Evolutionary conservation across 1,140 invertebrate genomes (phyloP), one percentile per base, ranked within the genome.

Genomic region (Probaryconus sp.): DNA sequence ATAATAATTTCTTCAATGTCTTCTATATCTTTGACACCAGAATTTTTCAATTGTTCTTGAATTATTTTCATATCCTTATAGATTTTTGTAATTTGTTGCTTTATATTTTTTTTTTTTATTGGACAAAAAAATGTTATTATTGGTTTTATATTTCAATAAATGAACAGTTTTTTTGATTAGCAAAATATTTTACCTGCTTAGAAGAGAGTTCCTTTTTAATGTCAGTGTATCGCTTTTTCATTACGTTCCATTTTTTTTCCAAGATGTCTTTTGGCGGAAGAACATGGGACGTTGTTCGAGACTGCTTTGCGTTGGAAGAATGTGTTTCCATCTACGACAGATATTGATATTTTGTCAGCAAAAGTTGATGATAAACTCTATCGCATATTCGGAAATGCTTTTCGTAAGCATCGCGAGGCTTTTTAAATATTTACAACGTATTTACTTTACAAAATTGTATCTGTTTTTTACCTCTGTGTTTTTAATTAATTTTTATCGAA

Each of bases 311-410:
- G n/a, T n/a, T n/a, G n/a, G n/a, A n/a, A n/a, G n/a, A n/a, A n/a
- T n/a, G n/a, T n/a, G n/a, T n/a, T 50, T 69, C 65, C 47, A 16
- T 18, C 65, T 69, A 37, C 26, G 16, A 16, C 53, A 60, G 20
- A 60, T 43, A 43, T 55, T 30, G 24, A 65, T 47, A 56, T 65
- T 50, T 40, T 47, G 31, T 55, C 11, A 38, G 20, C 3, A 14
- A 55, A 48, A 56, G 45, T 48, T 40, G 21, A n/a, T n/a, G n/a
- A 61, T 48, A 61, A 58, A 37, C 28, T 31, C 24, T 18, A 13
- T 7, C 21, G 13, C 5, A 24, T n/a, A n/a, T 37, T 21, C 28
- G 37, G n/a, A 16, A 47, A 30, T 47, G 40, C 4, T 10, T 47
- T 47, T 47, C 20, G 37, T 60, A 47, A 21, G 1, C 10, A 16